These are phyloP conservation scores for Pseudochirops corinnae DNA, from an alignment of 2,797 vertebrate species.

Conservation along the genomic window DNA sequence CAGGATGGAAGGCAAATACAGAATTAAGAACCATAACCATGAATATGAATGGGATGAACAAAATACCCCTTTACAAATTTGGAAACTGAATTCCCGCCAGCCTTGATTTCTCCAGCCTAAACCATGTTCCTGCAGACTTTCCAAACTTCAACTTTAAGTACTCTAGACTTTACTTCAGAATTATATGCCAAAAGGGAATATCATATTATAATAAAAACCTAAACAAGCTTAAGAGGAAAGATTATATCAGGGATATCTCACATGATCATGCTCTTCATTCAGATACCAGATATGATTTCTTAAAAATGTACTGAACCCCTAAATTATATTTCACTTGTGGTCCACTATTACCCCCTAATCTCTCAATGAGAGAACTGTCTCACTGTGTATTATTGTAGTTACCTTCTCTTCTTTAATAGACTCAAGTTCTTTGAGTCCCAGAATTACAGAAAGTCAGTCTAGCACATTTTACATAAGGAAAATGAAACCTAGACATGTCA, in stretches of 20 bases:
- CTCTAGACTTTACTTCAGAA: not conserved
- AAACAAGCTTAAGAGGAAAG: not conserved
- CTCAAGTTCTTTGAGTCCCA: not conserved
- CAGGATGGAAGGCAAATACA: not conserved
- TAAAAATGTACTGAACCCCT: not conserved
- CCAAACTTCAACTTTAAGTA: not conserved
- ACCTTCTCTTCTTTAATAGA: not conserved
- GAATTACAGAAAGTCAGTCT: not conserved
- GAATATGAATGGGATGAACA: not conserved
- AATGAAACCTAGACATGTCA: not conserved
- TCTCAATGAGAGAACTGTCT: not conserved
- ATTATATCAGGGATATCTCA: not conserved
- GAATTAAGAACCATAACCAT: not conserved
- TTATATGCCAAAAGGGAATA: constrained; percentile 16
- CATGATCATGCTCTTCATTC: not conserved
- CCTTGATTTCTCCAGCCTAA: constrained; percentile 31
- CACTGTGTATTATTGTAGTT: not conserved
- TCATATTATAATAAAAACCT: not conserved
- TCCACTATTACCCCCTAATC: not conserved
- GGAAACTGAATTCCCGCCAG: not conserved
- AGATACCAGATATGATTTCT: not conserved
- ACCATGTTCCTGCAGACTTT: not conserved
- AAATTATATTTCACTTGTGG: not conserved
- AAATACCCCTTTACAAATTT: not conserved
- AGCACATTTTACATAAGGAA: not conserved